Base-by-base conservation (phyloP, 1,140 invertebrate genomes). In the Phocides pigmalion region DNA sequence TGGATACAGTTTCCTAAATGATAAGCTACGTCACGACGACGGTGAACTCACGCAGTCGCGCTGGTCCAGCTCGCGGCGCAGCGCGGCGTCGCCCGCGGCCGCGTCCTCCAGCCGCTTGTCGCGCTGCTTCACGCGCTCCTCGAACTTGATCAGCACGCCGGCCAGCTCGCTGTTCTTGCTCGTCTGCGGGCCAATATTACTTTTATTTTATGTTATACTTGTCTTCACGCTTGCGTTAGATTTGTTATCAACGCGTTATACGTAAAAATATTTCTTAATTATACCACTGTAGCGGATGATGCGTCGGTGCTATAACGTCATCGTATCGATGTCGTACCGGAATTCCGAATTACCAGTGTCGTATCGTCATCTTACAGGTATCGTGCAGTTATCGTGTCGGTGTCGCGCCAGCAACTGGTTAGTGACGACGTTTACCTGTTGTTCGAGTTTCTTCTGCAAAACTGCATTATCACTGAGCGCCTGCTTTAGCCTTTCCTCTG, bases 111-210 rank as follows among this genome's bases (percentile, higher is more conserved):
- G 58, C 22, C 76, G 76, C 70, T 89, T 90, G 49, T 90, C 88
- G 2, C 84, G 79, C 25, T 84, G 79, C 51, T 91, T 90, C 14
- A 91, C 89, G 41, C 85, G 74, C 76, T 92, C 90, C 66, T 92
- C 91, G 62, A 92, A 92, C 65, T 90, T 92, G 22, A 87, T 82
- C 17, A 92, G 64, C 8, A 91, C 90, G 12, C 83, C 81, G 0
- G 89, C 88, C 28, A 92, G 39, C 62, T 92, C 91, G 44, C 70
- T 87, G 73, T 91, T 90, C 37, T 92, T 92, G 49, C 54, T 85
- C 2, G 83, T 71, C 89, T 92, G 66, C 15, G n/a, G n/a, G n/a
- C 66, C 0, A 11, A n/a, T n/a, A 14, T 22, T 22, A 3, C 5
- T 3, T 22, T 22, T 22, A 22, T 22, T 22, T 22, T 22, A 22